Percentiles rank a stretch among this genome's conserved stretches.
These are phyloP conservation scores for Hypomesus transpacificus DNA, from an alignment of 2,113 vertebrate species.

Conservation along the genomic window DNA sequence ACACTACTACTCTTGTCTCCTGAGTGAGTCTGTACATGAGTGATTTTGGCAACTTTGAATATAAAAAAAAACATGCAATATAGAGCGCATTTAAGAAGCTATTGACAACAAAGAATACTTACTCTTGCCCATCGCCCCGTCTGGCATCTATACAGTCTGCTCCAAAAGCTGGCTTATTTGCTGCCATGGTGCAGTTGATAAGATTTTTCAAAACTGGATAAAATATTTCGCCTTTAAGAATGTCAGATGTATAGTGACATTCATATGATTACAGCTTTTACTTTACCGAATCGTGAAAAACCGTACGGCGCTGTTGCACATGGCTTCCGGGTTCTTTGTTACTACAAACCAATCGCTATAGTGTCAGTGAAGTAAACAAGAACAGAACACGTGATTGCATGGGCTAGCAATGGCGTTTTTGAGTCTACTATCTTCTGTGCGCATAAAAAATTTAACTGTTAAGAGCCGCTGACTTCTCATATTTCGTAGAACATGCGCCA, in stretches of 20 bases:
- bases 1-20: too few species aligned
- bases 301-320: neutral
- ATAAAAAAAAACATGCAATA: too few species aligned
- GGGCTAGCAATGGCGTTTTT: too few species aligned
- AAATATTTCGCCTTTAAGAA: too few species aligned
- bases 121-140: conserved; percentile 44
- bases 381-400: neutral
- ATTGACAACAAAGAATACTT: conserved; percentile 43
- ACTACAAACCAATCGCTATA: neutral
- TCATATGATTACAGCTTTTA: too few species aligned
- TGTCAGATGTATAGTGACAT: too few species aligned
- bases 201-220: neutral
- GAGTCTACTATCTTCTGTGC: too few species aligned
- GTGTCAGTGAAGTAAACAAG: neutral
- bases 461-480: too few species aligned
- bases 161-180: conserved; percentile 29
- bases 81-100: too few species aligned
- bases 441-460: neutral
- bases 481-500: too few species aligned
- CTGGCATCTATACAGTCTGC: conserved; percentile 59
- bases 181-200: conserved; percentile 38
- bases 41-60: too few species aligned
- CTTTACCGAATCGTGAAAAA: neutral
- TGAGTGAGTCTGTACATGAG: too few species aligned
- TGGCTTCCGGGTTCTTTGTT: conserved; percentile 1